Base-by-base conservation (phyloP, 2,797 vertebrate species). In the Anisognathus igniventris region DNA sequence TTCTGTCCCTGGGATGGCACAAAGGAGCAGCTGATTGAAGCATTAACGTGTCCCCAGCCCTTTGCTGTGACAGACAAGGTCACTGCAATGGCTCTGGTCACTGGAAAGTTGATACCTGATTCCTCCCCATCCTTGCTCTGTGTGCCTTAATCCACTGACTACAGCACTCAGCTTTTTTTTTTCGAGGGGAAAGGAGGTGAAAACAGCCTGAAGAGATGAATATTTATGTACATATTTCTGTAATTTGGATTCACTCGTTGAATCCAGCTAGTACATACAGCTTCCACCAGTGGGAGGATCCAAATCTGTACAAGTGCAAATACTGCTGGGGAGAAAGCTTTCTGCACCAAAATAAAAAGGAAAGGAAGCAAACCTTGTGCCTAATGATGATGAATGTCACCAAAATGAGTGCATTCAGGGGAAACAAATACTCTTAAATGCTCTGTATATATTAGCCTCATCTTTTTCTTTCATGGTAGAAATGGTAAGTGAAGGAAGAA, bases 161-260 rank as follows among this genome's bases (percentile, higher is more conserved):
- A 8, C 28, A 77, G 65, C 77, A 62, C n/a, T 86, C 62, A 27
- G 65, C 37, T 15, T 28, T 54, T 88, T 33, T 28, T 50, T 50
- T 18, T 10, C 9, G 40, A 48, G 56, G 57, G 50, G n/a, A 61
- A 42, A 39, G 58, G 78, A 92, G 37, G 71, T 74, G 65, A 72
- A 87, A 93, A 62, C 73, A 93, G 77, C 56, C 54, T 47, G 12
- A 70, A 78, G 58, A 86, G 75, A 93, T 91, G 62, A 93, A 93
- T 96, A 97, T 94, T 96, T 95, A 92, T 95, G 72, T 61, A 42
- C 82, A 33, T 58, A 90, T 90, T 95, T 92, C 79, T 91, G 78
- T 91, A 86, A 93, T 96, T 93, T 84, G 70, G 50, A 94, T 92
- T 81, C 79, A n/a, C 51, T 91, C 79, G 2, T 72, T 77, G 87